Percentiles rank a stretch among this genome's conserved stretches.
Conservation (phyloP, 2,888 invertebrate species). For the Ophion ventricosus region DNA sequence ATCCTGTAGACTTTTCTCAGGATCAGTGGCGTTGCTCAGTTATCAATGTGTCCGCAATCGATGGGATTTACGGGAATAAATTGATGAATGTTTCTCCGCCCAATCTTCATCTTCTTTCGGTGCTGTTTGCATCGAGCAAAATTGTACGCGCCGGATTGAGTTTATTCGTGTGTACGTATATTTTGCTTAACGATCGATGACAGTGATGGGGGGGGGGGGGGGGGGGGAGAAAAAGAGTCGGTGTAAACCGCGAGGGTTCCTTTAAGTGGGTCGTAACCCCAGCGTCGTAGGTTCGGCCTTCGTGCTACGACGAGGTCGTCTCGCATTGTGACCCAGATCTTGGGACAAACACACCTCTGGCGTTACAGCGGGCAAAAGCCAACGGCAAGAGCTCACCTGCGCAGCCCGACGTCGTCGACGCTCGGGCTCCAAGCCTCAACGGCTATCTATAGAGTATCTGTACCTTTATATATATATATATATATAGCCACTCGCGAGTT, state of each 20-base stretch:
- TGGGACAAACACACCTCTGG: constrained; percentile 32
- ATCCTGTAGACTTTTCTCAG: neutral
- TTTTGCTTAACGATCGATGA: constrained; percentile 48
- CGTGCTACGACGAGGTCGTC: constrained; percentile 75
- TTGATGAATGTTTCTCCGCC: neutral
- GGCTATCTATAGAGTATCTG: constrained; percentile 3
- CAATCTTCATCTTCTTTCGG: neutral
- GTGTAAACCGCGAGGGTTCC: constrained; percentile 70
- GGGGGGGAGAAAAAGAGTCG: constrained; percentile 68
- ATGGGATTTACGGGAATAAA: neutral
- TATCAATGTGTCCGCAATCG: neutral
- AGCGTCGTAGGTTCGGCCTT: constrained; percentile 76
- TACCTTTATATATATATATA: constrained; percentile 24
- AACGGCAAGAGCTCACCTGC: constrained; percentile 62
- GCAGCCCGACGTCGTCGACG: constrained; percentile 45
- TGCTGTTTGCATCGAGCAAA: neutral
- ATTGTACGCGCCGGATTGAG: neutral
- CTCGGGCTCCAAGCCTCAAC: constrained; percentile 47
- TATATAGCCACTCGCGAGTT: constrained; percentile 59
- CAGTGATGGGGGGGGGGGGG: constrained; percentile 67
- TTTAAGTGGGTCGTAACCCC: constrained; percentile 80
- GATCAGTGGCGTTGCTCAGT: too few species aligned
- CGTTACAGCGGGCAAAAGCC: constrained; percentile 46
- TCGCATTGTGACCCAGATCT: constrained; percentile 79
- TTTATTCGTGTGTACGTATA: neutral